Base-by-base conservation (phyloP, 1,140 invertebrate genomes). In the Melitaea cinxia region DNA sequence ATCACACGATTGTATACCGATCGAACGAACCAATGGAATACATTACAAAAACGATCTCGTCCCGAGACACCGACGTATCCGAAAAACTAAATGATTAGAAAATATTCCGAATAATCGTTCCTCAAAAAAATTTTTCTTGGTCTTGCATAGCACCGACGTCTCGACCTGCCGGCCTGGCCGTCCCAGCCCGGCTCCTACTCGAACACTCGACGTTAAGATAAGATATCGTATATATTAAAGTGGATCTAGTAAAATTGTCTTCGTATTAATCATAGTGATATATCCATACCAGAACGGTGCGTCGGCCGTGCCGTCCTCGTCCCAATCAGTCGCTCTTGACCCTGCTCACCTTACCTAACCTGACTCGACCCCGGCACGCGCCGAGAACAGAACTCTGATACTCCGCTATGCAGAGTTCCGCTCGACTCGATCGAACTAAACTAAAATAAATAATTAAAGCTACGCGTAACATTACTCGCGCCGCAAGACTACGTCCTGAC, bases 81-180 rank as follows among this genome's bases (percentile, higher is more conserved):
- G 19, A 23, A 35, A 24, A 62, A 53, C 33, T 52, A 23, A 33
- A 28, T 35, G 14, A 61, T 7, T 61, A 61, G 26, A 61, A 61
- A 39, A 37, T 37, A 17, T 6, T 49, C 24, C 15, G 33, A 37
- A 42, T 64, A 68, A 66, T 59, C 30, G 68, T 65, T 62, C 39
- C 68, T 78, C 70, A 73, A 71, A 73, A n/a, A n/a, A 76, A 81
- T 62, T 63, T 80, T 76, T 75, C 73, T 83, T 83, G 83, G 80
- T 85, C 79, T 80, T 80, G 72, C 80, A 75, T 81, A 83, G 83
- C 83, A 83, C 83, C 79, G 21, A 21, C 17, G 17, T 15, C 55
- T 59, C 58, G 65, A n/a, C n/a, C 54, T 50, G 35, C 50, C 52
- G 42, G 42, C 47, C 58, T 62, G 23, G 17, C 12, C 56, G 19